A percentile compares a stretch with the other conserved stretches of the same genome.
These are phyloP conservation scores for Enhydra lutris DNA, from an alignment of 2,113 vertebrate species.

Conservation along the genomic window DNA sequence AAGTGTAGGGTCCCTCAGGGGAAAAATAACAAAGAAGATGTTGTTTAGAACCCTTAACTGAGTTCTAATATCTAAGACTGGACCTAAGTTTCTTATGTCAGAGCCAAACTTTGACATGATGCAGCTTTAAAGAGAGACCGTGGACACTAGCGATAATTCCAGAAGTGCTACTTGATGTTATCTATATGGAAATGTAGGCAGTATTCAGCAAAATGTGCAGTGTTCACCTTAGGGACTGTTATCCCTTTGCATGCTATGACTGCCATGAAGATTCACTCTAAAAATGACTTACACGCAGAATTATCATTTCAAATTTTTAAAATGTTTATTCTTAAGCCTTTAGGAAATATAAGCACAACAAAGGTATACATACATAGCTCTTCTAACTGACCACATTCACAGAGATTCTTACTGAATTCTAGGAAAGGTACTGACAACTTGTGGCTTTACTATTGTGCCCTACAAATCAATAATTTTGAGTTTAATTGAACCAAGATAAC, in stretches of 20 bases:
- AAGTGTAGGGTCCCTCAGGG: not conserved
- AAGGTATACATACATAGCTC: not conserved
- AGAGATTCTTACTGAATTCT: constrained; percentile 43
- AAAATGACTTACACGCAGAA: constrained; percentile 44
- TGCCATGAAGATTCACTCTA: not conserved
- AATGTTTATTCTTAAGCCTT: constrained; percentile 43
- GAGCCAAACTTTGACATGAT: not conserved
- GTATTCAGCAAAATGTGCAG: not conserved
- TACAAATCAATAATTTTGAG: constrained; percentile 52
- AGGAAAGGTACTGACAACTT: constrained; percentile 48
- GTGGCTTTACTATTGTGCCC: constrained; percentile 37
- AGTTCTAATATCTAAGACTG: not conserved
- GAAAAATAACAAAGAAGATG: not conserved
- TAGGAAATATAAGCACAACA: constrained; percentile 43
- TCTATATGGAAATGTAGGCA: not conserved
- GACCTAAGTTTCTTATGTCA: not conserved
- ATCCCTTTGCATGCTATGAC: not conserved
- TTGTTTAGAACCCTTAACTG: not conserved
- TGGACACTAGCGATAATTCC: not conserved
- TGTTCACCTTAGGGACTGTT: not conserved
- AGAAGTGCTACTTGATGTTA: not conserved
- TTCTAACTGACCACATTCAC: constrained; percentile 14
- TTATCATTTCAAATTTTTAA: constrained; percentile 35
- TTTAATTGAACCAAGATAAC: constrained; percentile 72
- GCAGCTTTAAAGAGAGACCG: not conserved